Evolutionary conservation across 2,888 invertebrate species (phyloP).

Genomic region (Trachelus tabidus): DNA sequence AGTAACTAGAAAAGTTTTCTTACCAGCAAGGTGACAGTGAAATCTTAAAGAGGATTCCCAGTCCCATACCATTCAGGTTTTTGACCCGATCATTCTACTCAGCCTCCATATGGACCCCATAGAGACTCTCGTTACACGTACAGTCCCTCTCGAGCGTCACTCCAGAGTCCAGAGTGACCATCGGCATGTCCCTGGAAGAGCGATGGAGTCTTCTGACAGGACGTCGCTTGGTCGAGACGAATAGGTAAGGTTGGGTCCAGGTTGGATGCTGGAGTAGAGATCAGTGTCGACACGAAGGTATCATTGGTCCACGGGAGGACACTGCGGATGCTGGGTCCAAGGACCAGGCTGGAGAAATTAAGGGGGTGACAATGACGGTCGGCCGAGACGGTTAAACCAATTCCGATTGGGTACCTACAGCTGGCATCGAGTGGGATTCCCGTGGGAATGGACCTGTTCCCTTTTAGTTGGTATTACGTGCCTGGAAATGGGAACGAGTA

Average conservation of each 20-base stretch:
- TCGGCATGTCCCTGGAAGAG: background rate
- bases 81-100: background rate
- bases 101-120: background rate
- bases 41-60: background rate
- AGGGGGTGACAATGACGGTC: background rate
- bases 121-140: background rate
- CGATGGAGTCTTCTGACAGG: background rate
- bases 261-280: background rate
- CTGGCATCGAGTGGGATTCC: background rate
- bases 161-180: background rate
- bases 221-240: background rate
- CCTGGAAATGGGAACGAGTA: constrained; percentile 5
- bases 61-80: background rate
- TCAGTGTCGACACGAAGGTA: background rate
- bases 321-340: background rate
- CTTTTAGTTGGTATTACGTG: constrained; percentile 4
- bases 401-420: constrained; percentile 3
- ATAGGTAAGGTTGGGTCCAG: background rate
- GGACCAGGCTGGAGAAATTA: background rate
- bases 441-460: constrained; percentile 1
- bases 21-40: background rate
- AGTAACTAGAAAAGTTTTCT: background rate
- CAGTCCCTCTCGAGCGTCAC: background rate
- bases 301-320: background rate
- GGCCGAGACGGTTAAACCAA: background rate